Evolutionary conservation across 1,140 invertebrate species (phyloP).

Genomic region (Rhopalosiphum padi): DNA sequence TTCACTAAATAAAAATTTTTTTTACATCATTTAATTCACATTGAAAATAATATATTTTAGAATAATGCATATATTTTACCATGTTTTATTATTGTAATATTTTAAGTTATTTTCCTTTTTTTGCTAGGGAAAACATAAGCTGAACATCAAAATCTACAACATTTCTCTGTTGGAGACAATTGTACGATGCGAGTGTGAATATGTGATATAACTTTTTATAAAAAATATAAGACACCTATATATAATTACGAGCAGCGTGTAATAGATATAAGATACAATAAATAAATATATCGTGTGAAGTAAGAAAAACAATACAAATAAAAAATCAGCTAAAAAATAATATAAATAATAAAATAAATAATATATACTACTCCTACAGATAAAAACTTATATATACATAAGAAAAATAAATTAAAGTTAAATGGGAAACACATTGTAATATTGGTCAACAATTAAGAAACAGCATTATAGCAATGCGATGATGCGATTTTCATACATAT

Average conservation of each 20-base stretch:
- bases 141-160: too few species aligned
- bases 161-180: not conserved
- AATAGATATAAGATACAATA: not conserved
- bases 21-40: too few species aligned
- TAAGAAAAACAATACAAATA: not conserved
- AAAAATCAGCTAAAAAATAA: not conserved
- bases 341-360: not conserved
- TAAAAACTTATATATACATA: not conserved
- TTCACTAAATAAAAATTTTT: too few species aligned
- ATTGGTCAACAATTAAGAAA: too few species aligned
- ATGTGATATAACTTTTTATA: not conserved
- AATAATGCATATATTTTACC: too few species aligned
- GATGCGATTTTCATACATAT: too few species aligned
- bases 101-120: too few species aligned
- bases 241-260: not conserved
- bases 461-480: too few species aligned
- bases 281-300: not conserved
- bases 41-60: too few species aligned
- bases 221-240: not conserved
- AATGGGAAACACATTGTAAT: not conserved
- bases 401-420: not conserved
- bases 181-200: not conserved
- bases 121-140: too few species aligned
- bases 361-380: not conserved
- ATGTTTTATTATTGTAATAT: too few species aligned